These are phyloP conservation scores for Pantherophis guttatus DNA, from an alignment of 2,113 vertebrate genomes.

Conservation along the genomic window DNA sequence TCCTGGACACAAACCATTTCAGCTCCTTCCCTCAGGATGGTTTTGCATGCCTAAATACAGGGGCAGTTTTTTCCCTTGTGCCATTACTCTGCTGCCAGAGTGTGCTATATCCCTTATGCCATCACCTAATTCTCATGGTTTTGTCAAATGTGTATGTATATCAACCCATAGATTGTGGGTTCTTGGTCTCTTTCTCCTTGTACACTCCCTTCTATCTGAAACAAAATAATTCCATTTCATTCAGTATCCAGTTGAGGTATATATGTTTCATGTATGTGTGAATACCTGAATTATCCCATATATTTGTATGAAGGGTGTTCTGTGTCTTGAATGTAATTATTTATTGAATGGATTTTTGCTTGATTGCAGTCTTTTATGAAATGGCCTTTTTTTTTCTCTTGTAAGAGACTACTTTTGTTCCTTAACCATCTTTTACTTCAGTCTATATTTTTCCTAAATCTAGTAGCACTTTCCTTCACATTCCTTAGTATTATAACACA, in stretches of 20 bases:
- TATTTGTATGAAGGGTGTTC: background rate
- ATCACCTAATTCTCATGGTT: background rate
- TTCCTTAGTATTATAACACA: background rate
- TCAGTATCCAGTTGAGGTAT: background rate
- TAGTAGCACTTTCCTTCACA: background rate
- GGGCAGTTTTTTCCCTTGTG: background rate
- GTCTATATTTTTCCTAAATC: background rate
- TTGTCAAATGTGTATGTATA: background rate
- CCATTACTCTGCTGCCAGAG: no score
- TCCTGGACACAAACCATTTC: background rate
- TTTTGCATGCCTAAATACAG: background rate
- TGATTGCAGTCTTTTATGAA: background rate
- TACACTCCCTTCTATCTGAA: no score
- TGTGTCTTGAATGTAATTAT: background rate
- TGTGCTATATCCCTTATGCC: no score
- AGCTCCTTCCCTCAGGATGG: background rate
- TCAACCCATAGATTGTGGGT: background rate
- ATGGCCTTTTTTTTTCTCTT: no score
- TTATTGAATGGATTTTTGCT: background rate
- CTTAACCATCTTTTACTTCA: background rate
- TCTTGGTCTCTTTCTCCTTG: no score
- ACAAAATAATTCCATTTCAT: background rate
- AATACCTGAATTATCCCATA: background rate
- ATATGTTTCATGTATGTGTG: background rate
- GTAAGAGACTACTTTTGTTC: background rate